Percentiles rank a stretch among this genome's conserved stretches.
Evolutionary conservation across 2,113 vertebrate species (phyloP).

Genomic region (Eolophus roseicapilla): DNA sequence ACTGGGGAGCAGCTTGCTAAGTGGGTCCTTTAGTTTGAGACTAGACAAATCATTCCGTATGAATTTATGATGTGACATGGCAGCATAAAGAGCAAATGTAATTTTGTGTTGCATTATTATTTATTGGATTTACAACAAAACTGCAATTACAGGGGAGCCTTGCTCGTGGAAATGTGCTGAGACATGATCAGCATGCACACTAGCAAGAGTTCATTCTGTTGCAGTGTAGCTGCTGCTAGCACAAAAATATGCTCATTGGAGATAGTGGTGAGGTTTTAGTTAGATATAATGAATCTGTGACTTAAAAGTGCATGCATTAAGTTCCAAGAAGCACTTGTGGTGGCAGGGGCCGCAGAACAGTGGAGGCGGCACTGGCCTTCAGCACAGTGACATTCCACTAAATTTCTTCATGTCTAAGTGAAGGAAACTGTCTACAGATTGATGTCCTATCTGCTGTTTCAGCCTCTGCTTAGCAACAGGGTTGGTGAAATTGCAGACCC

Average conservation of each 20-base stretch:
- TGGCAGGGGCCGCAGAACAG: not conserved
- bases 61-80: not conserved
- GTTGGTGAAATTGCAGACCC: not conserved
- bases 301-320: not conserved
- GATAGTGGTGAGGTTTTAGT: not conserved
- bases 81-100: slow-evolving; percentile 14
- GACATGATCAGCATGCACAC: not conserved
- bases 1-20: slow-evolving; percentile 1
- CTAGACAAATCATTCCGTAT: not conserved
- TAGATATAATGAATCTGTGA: not conserved
- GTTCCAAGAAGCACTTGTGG: not conserved
- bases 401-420: not conserved
- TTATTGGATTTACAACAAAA: slow-evolving; percentile 36
- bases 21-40: not conserved
- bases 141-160: not conserved
- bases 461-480: not conserved
- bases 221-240: not conserved
- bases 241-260: not conserved
- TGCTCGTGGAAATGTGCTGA: not conserved
- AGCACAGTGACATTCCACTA: not conserved
- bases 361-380: not conserved
- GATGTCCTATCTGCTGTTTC: not conserved
- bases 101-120: slow-evolving; percentile 30
- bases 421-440: not conserved
- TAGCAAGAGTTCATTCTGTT: not conserved